Conservation (phyloP, 2,797 vertebrate species). For the Schizopygopsis malacanthus region DNA sequence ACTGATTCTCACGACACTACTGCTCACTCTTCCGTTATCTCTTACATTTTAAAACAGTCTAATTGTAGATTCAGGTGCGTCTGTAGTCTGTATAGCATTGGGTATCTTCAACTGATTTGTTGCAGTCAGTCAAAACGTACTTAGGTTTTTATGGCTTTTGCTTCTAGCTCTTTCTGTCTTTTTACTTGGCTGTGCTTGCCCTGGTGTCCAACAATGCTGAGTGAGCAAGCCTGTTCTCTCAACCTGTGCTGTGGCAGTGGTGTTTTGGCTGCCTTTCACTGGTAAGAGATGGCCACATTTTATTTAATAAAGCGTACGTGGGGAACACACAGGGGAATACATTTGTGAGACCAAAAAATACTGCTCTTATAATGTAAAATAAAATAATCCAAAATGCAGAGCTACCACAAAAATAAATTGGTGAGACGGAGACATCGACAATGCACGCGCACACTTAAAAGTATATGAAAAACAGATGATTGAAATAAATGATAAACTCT, state of each 20-base stretch:
- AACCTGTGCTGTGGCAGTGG: slow-evolving; percentile 48
- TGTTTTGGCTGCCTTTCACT: slow-evolving; percentile 5
- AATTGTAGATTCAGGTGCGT: background rate
- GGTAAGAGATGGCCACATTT: slow-evolving; percentile 39
- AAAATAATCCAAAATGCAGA: too few relatives aligned
- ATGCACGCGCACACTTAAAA: too few relatives aligned
- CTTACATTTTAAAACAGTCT: too few relatives aligned
- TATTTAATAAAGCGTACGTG: background rate
- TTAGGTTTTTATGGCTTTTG: slow-evolving; percentile 3
- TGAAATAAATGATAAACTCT: too few relatives aligned
- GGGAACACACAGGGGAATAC: too few relatives aligned
- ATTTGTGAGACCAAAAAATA: too few relatives aligned
- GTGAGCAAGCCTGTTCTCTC: background rate
- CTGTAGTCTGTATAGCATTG: background rate
- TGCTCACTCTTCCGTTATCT: background rate
- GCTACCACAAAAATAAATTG: too few relatives aligned
- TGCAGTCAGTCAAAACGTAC: background rate
- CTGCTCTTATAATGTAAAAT: too few relatives aligned
- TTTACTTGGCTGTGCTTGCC: background rate
- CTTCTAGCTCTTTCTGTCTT: slow-evolving; percentile 31
- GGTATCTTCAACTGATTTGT: background rate
- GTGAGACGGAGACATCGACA: too few relatives aligned
- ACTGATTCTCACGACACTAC: background rate
- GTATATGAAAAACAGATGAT: too few relatives aligned
- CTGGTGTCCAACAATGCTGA: slow-evolving; percentile 50